A percentile compares a stretch with the other conserved stretches of the same genome.
These are phyloP conservation scores for Prinia subflava DNA, from an alignment of 2,113 vertebrate species.

Conservation along the genomic window DNA sequence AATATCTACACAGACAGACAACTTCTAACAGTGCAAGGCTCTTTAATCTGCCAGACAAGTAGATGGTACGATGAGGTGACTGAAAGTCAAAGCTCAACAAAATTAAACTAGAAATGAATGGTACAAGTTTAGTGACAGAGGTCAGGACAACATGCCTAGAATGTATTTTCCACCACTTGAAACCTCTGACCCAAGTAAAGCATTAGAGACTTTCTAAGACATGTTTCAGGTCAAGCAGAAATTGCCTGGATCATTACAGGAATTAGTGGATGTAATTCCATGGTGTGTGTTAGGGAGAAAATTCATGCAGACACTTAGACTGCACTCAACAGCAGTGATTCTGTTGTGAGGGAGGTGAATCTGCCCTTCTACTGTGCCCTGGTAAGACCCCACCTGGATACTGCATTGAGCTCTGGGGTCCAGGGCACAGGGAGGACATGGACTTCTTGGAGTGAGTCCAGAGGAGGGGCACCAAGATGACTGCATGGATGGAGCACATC, in stretches of 20 bases:
- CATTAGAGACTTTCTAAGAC: background rate
- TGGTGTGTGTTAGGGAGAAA: background rate
- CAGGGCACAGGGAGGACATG: background rate
- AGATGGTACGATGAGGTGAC: background rate
- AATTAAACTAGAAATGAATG: background rate
- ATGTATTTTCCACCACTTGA: background rate
- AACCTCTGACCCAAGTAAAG: background rate
- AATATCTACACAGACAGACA: background rate
- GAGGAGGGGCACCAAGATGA: background rate
- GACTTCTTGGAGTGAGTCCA: background rate
- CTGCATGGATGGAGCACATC: background rate
- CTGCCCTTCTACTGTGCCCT: background rate
- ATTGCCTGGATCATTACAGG: background rate
- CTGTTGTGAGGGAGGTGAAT: background rate
- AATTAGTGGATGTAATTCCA: background rate
- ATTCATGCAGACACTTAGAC: background rate
- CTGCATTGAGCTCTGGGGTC: background rate
- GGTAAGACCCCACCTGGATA: background rate
- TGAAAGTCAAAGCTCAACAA: background rate
- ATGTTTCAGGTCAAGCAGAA: background rate
- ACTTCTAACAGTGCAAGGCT: background rate
- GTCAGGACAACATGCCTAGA: background rate
- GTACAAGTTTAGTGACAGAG: background rate
- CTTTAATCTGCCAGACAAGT: constrained; percentile 8
- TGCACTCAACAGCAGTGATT: background rate